Conservation (phyloP, 2,888 invertebrate species). For the Gisinianus flammeolus region DNA sequence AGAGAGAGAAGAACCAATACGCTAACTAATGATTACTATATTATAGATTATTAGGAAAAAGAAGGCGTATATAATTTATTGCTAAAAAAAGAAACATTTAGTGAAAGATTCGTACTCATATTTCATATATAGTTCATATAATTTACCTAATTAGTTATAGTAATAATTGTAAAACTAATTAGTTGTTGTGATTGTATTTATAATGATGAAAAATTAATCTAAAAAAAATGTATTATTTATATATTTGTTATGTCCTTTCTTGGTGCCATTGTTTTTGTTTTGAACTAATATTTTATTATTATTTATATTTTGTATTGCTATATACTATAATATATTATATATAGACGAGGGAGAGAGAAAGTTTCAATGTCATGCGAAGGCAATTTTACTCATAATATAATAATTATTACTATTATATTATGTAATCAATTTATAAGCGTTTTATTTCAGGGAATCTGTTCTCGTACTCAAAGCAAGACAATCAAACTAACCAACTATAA, state of each 20-base stretch:
- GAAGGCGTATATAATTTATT: neutral
- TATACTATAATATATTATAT: neutral
- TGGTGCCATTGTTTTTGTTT: constrained; percentile 12
- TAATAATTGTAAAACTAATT: neutral
- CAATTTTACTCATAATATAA: constrained; percentile 17
- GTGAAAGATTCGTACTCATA: neutral
- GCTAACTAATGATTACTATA: neutral
- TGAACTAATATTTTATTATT: neutral
- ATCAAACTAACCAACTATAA: neutral
- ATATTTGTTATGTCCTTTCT: neutral
- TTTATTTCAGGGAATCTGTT: neutral
- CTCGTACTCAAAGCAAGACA: neutral
- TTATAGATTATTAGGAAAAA: neutral
- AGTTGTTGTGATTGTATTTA: neutral
- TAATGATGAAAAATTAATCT: neutral
- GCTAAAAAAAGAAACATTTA: neutral
- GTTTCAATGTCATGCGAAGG: neutral
- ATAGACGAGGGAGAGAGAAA: neutral
- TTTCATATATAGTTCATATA: too few relatives aligned
- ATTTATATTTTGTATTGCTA: neutral
- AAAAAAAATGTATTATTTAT: neutral
- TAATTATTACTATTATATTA: neutral
- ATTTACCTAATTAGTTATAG: too few relatives aligned
- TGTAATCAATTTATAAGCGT: neutral
- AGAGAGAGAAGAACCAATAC: too few relatives aligned